Base-by-base conservation (phyloP, 92 coral and sea anemone genomes). In the Micromussa lordhowensis region DNA sequence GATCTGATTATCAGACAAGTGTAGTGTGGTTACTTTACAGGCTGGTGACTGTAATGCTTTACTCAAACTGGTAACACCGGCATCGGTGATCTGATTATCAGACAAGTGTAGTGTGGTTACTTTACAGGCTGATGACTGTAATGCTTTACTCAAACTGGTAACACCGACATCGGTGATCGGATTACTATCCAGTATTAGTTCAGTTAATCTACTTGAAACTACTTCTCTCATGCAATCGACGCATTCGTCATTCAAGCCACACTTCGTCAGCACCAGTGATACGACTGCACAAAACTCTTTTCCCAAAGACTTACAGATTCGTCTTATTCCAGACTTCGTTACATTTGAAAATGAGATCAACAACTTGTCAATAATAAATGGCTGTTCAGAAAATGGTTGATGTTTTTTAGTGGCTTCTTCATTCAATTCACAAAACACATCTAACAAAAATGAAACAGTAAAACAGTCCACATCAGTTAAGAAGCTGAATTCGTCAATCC, bases 391-490 rank as follows among this genome's bases (percentile, higher is more conserved):
- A 8, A 59, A 79, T 57, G 71, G 17, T 54, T 79, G 69, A 34
- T 21, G 28, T 3, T 24, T 11, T 26, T 22, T 17, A 40, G 54
- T 2, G 14, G 24, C 57, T 24, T 24, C 58, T 22, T n/a, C 36
- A 81, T 81, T 81, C 35, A 64, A 9, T 36, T 22, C 24, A 44
- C 58, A 36, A 15, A 36, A 0, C 24, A 26, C 35, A 26, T 81
- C 75, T 0, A 81, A 19, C 85, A 64, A 66, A 40, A 81, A 81
- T 19, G 24, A 40, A 0, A 81, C 5, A 4, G 75, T 59, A 66
- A 81, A n/a, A 13, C 75, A 81, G 85, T 81, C 75, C 85, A 36
- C 15, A 81, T 63, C 57, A n/a, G 36, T 63, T 0, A 81, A 57
- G 0, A 38, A 61, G 38, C 3, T 0, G 0, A 10, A 80, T 14